Conservation (phyloP, 2,888 invertebrate genomes). For the Drosophila flavopinicola region DNA sequence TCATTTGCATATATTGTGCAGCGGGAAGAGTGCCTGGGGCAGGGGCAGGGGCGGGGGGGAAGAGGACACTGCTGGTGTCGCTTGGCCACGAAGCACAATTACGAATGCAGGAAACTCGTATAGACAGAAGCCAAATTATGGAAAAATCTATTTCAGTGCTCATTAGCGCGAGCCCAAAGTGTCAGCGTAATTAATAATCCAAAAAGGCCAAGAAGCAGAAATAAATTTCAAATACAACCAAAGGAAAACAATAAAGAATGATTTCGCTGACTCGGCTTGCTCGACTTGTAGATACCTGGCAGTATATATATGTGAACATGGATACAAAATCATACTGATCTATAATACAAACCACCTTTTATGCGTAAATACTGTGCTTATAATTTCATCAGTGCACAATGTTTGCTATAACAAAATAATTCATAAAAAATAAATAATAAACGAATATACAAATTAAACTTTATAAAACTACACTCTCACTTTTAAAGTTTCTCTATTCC, state of each 20-base stretch:
- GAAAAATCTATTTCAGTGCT: constrained; percentile 70
- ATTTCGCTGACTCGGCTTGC: neutral
- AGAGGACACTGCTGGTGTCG: neutral
- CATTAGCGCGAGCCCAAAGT: constrained; percentile 69
- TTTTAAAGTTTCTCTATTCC: too few species aligned
- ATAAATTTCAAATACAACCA: constrained; percentile 33
- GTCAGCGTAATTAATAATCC: constrained; percentile 73
- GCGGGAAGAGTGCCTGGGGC: neutral
- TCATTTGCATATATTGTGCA: constrained; percentile 73
- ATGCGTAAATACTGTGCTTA: too few species aligned
- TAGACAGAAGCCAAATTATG: constrained; percentile 63
- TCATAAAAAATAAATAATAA: too few species aligned
- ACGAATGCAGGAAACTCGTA: constrained; percentile 30
- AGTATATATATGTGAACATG: constrained; percentile 2
- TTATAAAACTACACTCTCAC: too few species aligned
- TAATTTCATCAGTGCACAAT: too few species aligned
- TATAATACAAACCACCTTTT: too few species aligned
- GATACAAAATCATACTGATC: too few species aligned
- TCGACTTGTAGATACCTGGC: constrained; percentile 3
- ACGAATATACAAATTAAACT: too few species aligned
- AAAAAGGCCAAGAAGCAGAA: constrained; percentile 33
- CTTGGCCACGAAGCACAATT: constrained; percentile 38
- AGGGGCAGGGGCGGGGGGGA: neutral
- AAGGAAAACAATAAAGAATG: neutral
- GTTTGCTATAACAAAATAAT: too few species aligned